Evolutionary conservation across 2,113 vertebrate species (phyloP), one percentile per base, ranked within the genome.

Genomic region (Pardalotus punctatus): DNA sequence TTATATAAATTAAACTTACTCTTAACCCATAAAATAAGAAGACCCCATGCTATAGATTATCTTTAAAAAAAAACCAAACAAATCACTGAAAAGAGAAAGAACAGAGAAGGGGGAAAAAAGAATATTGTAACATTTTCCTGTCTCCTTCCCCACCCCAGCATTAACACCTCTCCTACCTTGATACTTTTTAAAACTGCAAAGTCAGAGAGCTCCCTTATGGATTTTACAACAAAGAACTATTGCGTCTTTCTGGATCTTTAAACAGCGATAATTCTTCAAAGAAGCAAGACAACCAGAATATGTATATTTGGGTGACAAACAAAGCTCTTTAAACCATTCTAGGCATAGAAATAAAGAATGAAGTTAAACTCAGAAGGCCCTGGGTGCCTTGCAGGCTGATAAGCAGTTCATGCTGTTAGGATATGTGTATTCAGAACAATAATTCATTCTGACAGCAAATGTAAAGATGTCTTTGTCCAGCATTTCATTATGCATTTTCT

Each of bases 391-490:
- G 53, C 48, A 43, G 47, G 60, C 74, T 67, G 74, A 67, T 70
- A 94, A 92, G 86, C 81, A 87, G 60, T 14, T 83, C 33, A 4
- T 61, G 91, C 73, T 88, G 50, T 50, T 57, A 53, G 45, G 38
- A 81, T 73, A 10, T 40, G 45, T 19, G 66, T 19, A 45, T 28
- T 82, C 70, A 65, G 53, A 78, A 36, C 57, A 42, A 11, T 82
- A 91, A 96, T 83, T 97, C 89, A 65, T 29, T 64, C 81, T 94
- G 94, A 95, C 92, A 96, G 91, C 78, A 92, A 88, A 94, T 45
- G 70, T 74, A 94, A 94, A 95, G 90, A 91, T 79, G 79, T 79
- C 91, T 96, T 92, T 96, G 91, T 77, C 91, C 79, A 86, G 22
- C 61, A 74, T 88, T 94, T 90, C 79, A 74, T 67, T 77, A 51